These are phyloP conservation scores for Pelusios castaneus DNA, from an alignment of 2,113 vertebrate species.

Conservation along the genomic window DNA sequence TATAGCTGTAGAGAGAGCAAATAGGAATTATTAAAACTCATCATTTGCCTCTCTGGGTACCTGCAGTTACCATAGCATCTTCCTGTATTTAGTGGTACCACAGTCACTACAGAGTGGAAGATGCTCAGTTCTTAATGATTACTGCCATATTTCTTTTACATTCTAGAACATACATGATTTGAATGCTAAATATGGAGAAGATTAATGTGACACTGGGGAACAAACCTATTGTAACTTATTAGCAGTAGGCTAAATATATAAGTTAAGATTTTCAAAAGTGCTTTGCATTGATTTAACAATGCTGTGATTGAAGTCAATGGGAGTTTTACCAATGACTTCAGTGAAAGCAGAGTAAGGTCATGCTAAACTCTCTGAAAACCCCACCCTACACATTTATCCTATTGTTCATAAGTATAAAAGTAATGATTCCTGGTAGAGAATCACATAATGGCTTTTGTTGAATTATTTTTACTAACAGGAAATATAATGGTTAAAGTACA, in stretches of 20 bases:
- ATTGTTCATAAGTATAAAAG: background rate
- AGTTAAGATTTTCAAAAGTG: background rate
- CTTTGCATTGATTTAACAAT: background rate
- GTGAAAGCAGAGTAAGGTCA: background rate
- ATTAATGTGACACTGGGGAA: conserved; percentile 4
- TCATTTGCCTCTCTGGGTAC: background rate
- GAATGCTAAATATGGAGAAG: conserved; percentile 11
- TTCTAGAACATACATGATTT: conserved; percentile 17
- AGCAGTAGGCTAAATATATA: conserved; percentile 21
- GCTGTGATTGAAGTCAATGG: background rate
- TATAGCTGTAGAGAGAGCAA: background rate
- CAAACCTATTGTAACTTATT: background rate
- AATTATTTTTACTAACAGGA: background rate
- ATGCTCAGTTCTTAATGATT: conserved; percentile 32
- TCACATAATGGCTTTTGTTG: background rate
- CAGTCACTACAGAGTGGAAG: conserved; percentile 10
- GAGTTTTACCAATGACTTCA: background rate
- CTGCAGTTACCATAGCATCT: background rate
- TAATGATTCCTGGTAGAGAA: background rate
- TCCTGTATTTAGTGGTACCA: background rate
- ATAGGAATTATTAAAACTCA: background rate
- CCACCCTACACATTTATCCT: background rate
- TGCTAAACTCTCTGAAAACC: background rate
- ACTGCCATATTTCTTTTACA: conserved; percentile 19
- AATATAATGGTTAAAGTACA: background rate